Evolutionary conservation across 2,888 invertebrate genomes (phyloP).

Genomic region (Stenurella melanura): DNA sequence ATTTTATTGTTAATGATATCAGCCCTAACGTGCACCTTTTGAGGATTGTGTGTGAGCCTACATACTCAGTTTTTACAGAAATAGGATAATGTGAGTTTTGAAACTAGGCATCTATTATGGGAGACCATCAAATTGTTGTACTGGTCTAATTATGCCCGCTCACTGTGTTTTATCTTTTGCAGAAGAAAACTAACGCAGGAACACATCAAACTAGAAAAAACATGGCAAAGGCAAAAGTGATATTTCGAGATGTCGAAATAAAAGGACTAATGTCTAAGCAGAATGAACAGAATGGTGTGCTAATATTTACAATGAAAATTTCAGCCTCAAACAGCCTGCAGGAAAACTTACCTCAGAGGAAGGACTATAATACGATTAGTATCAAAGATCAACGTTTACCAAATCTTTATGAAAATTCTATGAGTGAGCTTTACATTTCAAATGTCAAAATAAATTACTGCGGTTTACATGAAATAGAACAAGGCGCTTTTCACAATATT

Average conservation of each 20-base stretch:
- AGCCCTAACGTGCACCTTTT: too few species aligned
- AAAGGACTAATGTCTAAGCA: background rate
- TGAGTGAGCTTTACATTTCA: background rate
- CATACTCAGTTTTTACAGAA: too few species aligned
- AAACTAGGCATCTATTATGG: too few species aligned
- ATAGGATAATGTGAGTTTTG: too few species aligned
- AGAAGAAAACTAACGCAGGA: too few species aligned
- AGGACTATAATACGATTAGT: background rate
- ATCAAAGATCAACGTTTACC: slow-evolving; percentile 3
- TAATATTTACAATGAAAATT: slow-evolving; percentile 5
- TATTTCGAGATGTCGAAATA: slow-evolving; percentile 4
- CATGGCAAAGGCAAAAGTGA: background rate
- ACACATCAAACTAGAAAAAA: background rate
- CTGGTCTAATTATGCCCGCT: too few species aligned
- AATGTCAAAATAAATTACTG: background rate
- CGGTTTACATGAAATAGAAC: background rate
- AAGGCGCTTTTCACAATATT: background rate
- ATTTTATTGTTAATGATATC: too few species aligned
- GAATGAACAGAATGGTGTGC: background rate
- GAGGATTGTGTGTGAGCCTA: too few species aligned
- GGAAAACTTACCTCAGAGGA: background rate
- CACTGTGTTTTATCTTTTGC: too few species aligned
- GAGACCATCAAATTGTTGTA: too few species aligned
- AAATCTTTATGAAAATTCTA: background rate
- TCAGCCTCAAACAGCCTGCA: background rate